Conservation (phyloP, 2,113 vertebrate genomes). For the Cacatua alba region DNA sequence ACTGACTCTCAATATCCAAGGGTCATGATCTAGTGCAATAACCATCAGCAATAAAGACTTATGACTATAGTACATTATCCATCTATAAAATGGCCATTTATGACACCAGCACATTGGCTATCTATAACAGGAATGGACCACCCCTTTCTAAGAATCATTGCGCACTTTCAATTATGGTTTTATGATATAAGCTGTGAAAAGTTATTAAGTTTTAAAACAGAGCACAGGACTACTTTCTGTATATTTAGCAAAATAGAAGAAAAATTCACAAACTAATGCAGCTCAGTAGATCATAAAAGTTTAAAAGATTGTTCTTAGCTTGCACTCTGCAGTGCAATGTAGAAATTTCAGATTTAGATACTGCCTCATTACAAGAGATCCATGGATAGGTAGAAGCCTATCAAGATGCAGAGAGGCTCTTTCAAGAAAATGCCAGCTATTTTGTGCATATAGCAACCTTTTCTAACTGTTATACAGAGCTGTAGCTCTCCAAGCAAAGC, state of each 20-base stretch:
- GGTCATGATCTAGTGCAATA: constrained; percentile 83
- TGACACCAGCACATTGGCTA: constrained; percentile 64
- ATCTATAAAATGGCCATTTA: constrained; percentile 82
- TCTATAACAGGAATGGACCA: constrained; percentile 64
- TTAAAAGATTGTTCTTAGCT: background rate
- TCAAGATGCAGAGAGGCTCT: background rate
- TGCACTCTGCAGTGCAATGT: background rate
- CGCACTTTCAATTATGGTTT: constrained; percentile 55
- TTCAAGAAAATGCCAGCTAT: background rate
- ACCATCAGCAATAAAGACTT: constrained; percentile 83
- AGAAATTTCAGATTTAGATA: constrained; percentile 1
- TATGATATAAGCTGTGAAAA: constrained; percentile 63
- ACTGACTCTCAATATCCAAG: constrained; percentile 82
- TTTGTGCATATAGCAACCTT: background rate
- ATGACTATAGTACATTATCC: constrained; percentile 81
- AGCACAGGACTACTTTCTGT: constrained; percentile 1
- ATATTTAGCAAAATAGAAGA: constrained; percentile 18
- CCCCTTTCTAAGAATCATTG: constrained; percentile 64
- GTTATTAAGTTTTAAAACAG: constrained; percentile 44
- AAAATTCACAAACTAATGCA: background rate
- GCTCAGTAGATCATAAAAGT: background rate
- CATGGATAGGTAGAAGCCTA: background rate
- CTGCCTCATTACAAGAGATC: background rate
- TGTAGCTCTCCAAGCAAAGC: background rate
- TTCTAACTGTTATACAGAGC: background rate